Evolutionary conservation across 1,140 invertebrate species (phyloP).

Genomic region (Drosophila sp.): DNA sequence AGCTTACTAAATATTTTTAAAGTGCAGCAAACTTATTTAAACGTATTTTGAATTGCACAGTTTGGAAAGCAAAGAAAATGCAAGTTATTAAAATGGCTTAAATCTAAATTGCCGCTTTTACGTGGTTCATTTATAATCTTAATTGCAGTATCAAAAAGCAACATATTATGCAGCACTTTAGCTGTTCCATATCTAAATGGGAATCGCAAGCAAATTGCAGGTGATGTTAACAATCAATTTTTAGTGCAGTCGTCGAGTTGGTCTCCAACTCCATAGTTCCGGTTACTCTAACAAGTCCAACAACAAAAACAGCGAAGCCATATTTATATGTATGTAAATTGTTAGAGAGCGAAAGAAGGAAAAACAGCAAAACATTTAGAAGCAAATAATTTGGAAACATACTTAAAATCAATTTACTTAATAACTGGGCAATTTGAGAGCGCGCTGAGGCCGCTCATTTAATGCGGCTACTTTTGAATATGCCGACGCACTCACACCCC

Average conservation of each 20-base stretch:
- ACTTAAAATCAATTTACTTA: slow-evolving; percentile 84
- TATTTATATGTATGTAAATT: slow-evolving; percentile 12
- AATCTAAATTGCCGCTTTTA: slow-evolving; percentile 8
- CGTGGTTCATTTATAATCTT: slow-evolving; percentile 12
- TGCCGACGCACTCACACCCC: slow-evolving; percentile 49
- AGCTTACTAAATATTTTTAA: too few species aligned
- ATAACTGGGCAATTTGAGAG: slow-evolving; percentile 80
- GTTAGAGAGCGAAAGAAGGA: slow-evolving; percentile 34
- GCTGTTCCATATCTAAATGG: slow-evolving; percentile 52
- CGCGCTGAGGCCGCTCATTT: slow-evolving; percentile 31
- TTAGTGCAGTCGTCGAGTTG: slow-evolving; percentile 5
- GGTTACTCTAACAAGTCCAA: slow-evolving; percentile 20
- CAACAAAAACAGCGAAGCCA: slow-evolving; percentile 30
- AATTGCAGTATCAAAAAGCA: slow-evolving; percentile 15
- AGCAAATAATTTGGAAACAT: slow-evolving; percentile 79
- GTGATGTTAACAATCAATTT: slow-evolving; percentile 78
- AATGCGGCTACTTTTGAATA: slow-evolving; percentile 51
- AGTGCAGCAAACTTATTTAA: too few species aligned
- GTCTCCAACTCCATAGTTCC: slow-evolving; percentile 21
- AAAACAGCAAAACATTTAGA: slow-evolving; percentile 77
- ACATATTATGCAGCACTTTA: slow-evolving; percentile 39
- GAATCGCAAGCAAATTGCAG: slow-evolving; percentile 71
- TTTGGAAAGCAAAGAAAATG: too few species aligned
- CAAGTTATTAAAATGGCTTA: neutral
- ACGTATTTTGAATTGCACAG: too few species aligned